These are phyloP conservation scores for Cerastoderma edule DNA, from an alignment of 2,888 invertebrate genomes.

Conservation along the genomic window DNA sequence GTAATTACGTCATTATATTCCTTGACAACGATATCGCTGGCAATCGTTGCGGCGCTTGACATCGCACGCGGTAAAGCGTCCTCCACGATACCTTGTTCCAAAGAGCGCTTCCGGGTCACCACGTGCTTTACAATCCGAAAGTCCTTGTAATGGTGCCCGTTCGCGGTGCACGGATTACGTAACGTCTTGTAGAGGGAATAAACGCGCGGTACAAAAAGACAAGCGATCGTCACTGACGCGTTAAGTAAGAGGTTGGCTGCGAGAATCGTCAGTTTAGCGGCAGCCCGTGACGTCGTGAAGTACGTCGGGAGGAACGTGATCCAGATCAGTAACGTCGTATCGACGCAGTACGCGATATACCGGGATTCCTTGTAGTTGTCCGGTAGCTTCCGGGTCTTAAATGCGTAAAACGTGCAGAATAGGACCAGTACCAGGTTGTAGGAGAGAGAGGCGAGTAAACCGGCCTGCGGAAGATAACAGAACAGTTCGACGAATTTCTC, in stretches of 20 bases:
- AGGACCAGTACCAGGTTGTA: conserved; percentile 74
- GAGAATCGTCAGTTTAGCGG: conserved; percentile 64
- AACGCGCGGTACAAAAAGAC: conserved; percentile 75
- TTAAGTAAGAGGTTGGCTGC: conserved; percentile 70
- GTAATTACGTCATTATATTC: conserved; percentile 18
- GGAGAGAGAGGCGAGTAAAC: conserved; percentile 68
- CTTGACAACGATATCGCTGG: not conserved
- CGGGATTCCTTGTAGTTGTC: conserved; percentile 80
- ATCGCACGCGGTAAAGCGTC: not conserved
- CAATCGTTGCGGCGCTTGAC: conserved; percentile 7
- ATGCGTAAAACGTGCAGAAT: conserved; percentile 73
- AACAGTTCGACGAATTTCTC: conserved; percentile 69
- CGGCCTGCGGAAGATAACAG: conserved; percentile 67
- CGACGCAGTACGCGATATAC: conserved; percentile 76
- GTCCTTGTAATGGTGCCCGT: conserved; percentile 43
- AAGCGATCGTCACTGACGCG: conserved; percentile 68
- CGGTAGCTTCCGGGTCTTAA: conserved; percentile 77
- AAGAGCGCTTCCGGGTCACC: conserved; percentile 46
- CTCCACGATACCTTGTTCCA: not conserved
- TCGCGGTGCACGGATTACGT: conserved; percentile 28
- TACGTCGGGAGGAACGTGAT: conserved; percentile 71
- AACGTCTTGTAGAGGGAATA: conserved; percentile 63
- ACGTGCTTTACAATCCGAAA: conserved; percentile 58
- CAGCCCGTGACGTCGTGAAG: conserved; percentile 62
- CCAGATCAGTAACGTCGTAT: conserved; percentile 72